Base-by-base conservation (phyloP, 2,113 vertebrate genomes). In the Epinephelus lanceolatus region DNA sequence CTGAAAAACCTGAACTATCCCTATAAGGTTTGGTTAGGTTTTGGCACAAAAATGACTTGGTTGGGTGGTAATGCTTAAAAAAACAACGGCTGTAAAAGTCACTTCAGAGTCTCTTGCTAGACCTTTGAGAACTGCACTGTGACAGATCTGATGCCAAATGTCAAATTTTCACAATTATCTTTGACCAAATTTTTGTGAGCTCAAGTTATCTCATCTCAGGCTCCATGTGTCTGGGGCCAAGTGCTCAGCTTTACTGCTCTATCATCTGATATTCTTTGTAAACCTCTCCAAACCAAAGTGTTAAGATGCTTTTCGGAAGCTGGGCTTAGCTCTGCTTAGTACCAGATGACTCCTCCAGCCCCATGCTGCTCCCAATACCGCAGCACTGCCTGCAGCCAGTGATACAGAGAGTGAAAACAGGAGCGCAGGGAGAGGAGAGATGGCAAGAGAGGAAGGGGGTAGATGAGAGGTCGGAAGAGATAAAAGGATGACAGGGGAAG, bases 281-380 rank as follows among this genome's bases (percentile, higher is more conserved):
- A 90, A 86, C 71, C 81, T 86, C 71, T 84, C 74, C 45, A 82
- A 69, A 86, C 81, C 69, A 75, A 82, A 85, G 76, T 80, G 71
- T 76, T 83, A 86, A 86, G 86, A 83, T 76, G 86, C 78, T 79
- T 87, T 86, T 88, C 51, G 12, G 79, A 85, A 85, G 83, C 84
- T 15, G 42, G 65, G 83, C 81, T 91, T 88, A 90, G 84, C 80
- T 75, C 77, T 66, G 82, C 86, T 89, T 87, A 86, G 78, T 57
- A 86, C 78, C 87, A 84, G 85, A 90, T 89, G 92, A 93, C 80
- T 91, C 86, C 47, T 89, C 76, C 18, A 92, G 83, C 77, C 81
- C 77, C 75, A 79, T 81, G 91, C 86, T 81, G 79, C 84, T 84
- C 87, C 80, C 80, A 84, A 63, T 86, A 86, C 74, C 37, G n/a